Conservation (phyloP, 2,113 vertebrate genomes). For the Vombatus ursinus region DNA sequence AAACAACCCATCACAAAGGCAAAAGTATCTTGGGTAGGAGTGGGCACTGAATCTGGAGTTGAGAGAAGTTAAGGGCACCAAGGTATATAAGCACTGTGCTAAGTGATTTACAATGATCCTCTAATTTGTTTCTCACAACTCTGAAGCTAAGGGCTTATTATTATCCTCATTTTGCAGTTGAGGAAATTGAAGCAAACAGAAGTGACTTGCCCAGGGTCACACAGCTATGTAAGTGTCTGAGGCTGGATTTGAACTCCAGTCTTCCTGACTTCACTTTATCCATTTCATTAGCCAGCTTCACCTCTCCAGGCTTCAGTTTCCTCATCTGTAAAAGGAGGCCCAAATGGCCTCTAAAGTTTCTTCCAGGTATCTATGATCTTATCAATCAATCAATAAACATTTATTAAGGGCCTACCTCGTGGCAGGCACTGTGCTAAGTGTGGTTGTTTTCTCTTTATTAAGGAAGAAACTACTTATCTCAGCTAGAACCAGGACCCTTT, state of each 20-base stretch:
- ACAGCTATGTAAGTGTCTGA: background rate
- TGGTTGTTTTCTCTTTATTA: background rate
- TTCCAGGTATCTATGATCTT: background rate
- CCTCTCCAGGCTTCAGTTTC: background rate
- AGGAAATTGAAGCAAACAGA: background rate
- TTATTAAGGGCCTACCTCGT: background rate
- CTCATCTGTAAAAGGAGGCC: background rate
- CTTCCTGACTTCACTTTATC: background rate
- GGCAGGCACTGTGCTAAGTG: background rate
- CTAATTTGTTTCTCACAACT: background rate
- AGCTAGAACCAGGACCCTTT: background rate
- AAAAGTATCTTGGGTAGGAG: background rate
- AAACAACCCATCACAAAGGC: conserved; percentile 23
- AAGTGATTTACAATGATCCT: background rate
- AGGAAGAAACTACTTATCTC: background rate
- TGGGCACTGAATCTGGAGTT: background rate
- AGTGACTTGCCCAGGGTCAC: background rate
- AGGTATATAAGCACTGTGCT: no score
- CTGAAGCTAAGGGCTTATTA: background rate
- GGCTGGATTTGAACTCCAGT: background rate
- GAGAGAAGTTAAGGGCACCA: background rate
- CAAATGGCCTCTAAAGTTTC: background rate
- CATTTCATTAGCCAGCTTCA: background rate
- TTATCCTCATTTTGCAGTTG: background rate
- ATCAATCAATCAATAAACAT: background rate